These are phyloP conservation scores for Passer domesticus DNA, from an alignment of 2,113 vertebrate species.

Conservation along the genomic window DNA sequence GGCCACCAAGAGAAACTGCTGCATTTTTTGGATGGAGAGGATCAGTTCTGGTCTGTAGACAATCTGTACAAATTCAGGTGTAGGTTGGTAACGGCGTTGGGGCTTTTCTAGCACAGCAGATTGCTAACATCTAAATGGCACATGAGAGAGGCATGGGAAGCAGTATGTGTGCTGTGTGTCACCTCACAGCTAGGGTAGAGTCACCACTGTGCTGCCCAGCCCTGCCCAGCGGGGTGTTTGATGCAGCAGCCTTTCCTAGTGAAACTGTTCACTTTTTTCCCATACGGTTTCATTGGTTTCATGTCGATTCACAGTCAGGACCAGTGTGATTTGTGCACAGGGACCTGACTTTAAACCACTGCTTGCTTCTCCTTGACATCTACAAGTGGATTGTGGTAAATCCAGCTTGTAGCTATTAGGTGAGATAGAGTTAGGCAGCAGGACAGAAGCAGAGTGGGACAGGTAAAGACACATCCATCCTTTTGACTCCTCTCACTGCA, in stretches of 20 bases:
- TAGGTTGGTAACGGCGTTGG: fast-evolving
- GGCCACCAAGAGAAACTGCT: neutral
- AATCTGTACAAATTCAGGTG: neutral
- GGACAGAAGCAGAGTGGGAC: neutral
- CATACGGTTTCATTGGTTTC: neutral
- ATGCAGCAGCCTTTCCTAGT: neutral
- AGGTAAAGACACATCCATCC: neutral
- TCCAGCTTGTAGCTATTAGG: neutral
- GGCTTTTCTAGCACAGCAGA: neutral
- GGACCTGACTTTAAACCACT: neutral
- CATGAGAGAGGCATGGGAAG: neutral
- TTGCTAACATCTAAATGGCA: neutral
- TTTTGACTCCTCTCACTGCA: neutral
- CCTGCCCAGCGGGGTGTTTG: neutral
- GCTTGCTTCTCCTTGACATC: neutral
- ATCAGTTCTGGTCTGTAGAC: neutral
- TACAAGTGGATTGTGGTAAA: neutral
- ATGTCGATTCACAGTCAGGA: fast-evolving
- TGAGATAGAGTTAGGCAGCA: neutral
- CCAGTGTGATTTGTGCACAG: neutral
- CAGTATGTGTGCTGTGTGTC: fast-evolving
- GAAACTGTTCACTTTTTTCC: neutral
- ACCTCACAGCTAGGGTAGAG: neutral
- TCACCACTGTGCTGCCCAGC: neutral
- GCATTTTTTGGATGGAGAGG: neutral